These are phyloP conservation scores for Spicauda simplicius DNA, from an alignment of 2,888 invertebrate genomes.

Conservation along the genomic window DNA sequence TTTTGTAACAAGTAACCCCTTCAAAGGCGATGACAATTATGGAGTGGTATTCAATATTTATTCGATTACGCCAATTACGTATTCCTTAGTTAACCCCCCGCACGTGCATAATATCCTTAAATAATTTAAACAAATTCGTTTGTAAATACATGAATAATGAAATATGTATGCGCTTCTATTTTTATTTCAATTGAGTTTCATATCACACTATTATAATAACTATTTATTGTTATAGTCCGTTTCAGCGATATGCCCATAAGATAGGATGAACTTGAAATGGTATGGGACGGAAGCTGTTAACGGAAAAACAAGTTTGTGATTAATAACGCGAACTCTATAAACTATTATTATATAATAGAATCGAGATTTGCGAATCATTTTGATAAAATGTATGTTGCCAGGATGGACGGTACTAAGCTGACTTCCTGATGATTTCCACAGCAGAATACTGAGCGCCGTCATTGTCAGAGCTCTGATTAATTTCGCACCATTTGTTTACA, in stretches of 20 bases:
- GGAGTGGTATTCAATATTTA: too few relatives aligned
- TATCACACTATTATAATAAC: too few relatives aligned
- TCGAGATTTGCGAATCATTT: background rate
- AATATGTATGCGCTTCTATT: too few relatives aligned
- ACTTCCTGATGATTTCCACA: slow-evolving; percentile 11
- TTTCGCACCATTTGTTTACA: background rate
- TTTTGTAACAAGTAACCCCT: too few relatives aligned
- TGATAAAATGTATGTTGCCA: background rate
- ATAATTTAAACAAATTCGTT: too few relatives aligned
- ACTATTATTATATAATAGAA: background rate
- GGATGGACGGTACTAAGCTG: background rate
- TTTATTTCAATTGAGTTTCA: too few relatives aligned
- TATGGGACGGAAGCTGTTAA: slow-evolving; percentile 4
- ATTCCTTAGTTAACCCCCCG: too few relatives aligned
- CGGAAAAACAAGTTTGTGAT: slow-evolving; percentile 14
- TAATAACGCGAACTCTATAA: background rate
- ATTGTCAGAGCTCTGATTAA: slow-evolving; percentile 2
- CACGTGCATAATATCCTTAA: too few relatives aligned
- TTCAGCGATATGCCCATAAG: background rate
- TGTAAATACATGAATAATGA: too few relatives aligned
- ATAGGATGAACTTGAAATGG: background rate
- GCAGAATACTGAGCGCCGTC: background rate
- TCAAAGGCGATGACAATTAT: too few relatives aligned
- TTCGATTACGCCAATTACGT: too few relatives aligned
- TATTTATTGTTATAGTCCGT: too few relatives aligned